Evolutionary conservation across 2,113 vertebrate genomes (phyloP).

Genomic region (Paradoxurus hermaphroditus): DNA sequence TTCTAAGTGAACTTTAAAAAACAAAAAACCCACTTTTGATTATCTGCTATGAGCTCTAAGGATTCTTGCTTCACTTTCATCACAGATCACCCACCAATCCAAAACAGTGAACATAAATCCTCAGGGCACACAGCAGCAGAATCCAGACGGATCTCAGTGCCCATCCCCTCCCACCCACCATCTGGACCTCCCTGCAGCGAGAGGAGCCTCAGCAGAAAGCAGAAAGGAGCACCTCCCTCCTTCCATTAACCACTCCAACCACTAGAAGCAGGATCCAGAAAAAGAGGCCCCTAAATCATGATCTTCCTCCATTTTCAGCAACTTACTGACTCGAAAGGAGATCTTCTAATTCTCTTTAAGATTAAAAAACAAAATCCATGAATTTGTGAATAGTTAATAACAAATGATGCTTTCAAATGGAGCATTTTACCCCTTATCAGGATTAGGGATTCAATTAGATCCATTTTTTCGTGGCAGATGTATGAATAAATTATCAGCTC

Average conservation of each 20-base stretch:
- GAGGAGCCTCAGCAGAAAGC: background rate
- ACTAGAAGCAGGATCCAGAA: background rate
- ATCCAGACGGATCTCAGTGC: conserved; percentile 3
- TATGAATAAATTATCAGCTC: background rate
- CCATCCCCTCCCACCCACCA: conserved; percentile 32
- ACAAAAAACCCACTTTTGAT: conserved; percentile 54
- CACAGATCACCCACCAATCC: conserved; percentile 49
- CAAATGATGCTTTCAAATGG: background rate
- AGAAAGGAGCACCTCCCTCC: background rate
- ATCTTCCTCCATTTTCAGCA: background rate
- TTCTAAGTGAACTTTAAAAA: conserved; percentile 53
- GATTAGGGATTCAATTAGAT: background rate
- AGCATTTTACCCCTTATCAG: background rate
- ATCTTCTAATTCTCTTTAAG: background rate
- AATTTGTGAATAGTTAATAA: background rate
- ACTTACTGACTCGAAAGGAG: background rate
- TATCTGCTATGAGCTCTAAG: conserved; percentile 49
- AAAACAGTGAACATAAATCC: conserved; percentile 46
- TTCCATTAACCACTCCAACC: background rate
- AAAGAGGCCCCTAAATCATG: background rate
- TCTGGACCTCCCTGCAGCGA: conserved; percentile 6
- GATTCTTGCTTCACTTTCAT: conserved; percentile 38
- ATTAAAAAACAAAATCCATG: background rate
- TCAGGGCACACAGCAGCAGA: background rate
- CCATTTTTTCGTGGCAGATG: background rate